phyloP scores from a whole-genome alignment of 2,113 vertebrate species.

The Megalops atlanticus region DNA sequence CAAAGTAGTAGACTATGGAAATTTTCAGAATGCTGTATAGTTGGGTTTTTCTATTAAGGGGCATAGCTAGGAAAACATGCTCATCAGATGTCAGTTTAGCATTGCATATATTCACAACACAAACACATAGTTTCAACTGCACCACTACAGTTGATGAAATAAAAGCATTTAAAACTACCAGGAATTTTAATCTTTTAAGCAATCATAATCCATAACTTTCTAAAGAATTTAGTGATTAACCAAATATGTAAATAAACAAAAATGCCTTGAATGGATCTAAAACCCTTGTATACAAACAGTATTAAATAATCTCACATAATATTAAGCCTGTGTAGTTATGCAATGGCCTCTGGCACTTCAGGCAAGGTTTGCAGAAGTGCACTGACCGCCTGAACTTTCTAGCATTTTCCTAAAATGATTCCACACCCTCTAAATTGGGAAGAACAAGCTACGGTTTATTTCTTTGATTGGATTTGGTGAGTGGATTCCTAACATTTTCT shows the following conservation, averaged over 20 bases:
- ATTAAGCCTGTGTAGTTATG: background rate
- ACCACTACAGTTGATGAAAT: background rate
- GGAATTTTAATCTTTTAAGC: slow-evolving; percentile 22
- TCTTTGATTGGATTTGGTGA: background rate
- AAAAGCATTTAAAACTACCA: slow-evolving; percentile 9
- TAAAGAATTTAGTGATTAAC: background rate
- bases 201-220: slow-evolving; percentile 13
- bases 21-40: background rate
- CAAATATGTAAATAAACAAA: background rate
- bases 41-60: background rate
- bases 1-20: background rate
- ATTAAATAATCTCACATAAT: background rate
- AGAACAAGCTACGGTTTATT: background rate
- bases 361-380: background rate
- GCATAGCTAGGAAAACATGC: too few relatives aligned
- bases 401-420: background rate
- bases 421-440: background rate
- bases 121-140: too few relatives aligned
- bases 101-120: too few relatives aligned
- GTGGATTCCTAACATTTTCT: background rate
- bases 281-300: background rate
- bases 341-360: background rate
- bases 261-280: background rate
- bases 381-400: background rate
- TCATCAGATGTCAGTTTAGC: too few relatives aligned